Evolutionary conservation across 2,113 vertebrate genomes (phyloP).

Genomic region (Alethe castanea): DNA sequence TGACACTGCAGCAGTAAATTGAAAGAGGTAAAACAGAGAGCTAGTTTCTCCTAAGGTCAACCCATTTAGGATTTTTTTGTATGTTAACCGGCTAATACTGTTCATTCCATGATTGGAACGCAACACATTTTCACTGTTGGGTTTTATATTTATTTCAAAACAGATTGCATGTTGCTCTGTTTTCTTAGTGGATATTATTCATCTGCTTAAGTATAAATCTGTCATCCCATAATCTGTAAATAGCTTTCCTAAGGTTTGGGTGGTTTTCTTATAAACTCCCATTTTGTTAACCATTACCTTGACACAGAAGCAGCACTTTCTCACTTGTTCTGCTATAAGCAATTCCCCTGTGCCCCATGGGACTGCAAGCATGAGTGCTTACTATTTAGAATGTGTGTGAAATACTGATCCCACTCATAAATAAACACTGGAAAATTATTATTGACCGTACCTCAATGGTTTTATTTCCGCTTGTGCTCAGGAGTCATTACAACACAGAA

Average conservation of each 20-base stretch:
- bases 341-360: background rate
- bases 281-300: constrained; percentile 35
- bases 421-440: background rate
- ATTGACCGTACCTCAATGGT: background rate
- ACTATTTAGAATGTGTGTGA: background rate
- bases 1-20: background rate
- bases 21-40: background rate
- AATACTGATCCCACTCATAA: background rate
- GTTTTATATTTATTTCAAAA: constrained; percentile 34
- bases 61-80: background rate
- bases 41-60: background rate
- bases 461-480: background rate
- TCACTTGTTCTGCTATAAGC: background rate
- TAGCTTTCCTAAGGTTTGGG: background rate
- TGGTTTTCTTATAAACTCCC: background rate
- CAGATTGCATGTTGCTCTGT: background rate
- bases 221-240: background rate
- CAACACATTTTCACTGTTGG: background rate
- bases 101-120: background rate
- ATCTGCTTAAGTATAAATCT: background rate
- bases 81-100: background rate
- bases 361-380: background rate
- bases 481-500: background rate
- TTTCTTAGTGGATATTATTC: background rate
- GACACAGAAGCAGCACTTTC: background rate